Evolutionary conservation across 2,797 vertebrate species (phyloP).

Genomic region (Eutrigla gurnardus): DNA sequence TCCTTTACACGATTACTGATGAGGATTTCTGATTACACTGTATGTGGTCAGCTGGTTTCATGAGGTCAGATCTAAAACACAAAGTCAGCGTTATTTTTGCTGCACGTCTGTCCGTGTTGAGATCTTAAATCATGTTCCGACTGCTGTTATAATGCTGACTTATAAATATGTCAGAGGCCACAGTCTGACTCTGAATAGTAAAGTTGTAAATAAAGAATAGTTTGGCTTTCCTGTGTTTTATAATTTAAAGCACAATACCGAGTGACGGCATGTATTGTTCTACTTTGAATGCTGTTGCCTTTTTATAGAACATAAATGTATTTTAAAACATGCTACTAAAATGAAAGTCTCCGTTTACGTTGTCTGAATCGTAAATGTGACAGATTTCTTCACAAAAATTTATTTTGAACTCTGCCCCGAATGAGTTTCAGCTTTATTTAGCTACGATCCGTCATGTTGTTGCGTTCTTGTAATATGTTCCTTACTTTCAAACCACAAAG

Average conservation of each 20-base stretch:
- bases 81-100: background rate
- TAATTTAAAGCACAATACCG: conserved; percentile 28
- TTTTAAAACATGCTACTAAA: conserved; percentile 1
- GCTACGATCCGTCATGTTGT: background rate
- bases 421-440: conserved; percentile 18
- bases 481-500: conserved; percentile 4
- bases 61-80: background rate
- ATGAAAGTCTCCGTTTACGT: background rate
- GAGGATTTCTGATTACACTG: background rate
- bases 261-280: background rate
- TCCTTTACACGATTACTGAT: background rate
- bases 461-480: background rate
- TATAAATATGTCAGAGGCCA: conserved; percentile 33
- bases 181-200: conserved; percentile 13
- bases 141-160: background rate
- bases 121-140: conserved; percentile 27
- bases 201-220: conserved; percentile 8
- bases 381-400: background rate
- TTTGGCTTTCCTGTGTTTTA: conserved; percentile 13
- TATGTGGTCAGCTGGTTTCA: background rate
- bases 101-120: background rate
- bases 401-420: background rate
- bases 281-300: background rate
- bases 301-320: conserved; percentile 2
- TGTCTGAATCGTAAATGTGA: background rate